phyloP scores from a whole-genome alignment of 2,113 vertebrate genomes.

The Dipodomys spectabilis region DNA sequence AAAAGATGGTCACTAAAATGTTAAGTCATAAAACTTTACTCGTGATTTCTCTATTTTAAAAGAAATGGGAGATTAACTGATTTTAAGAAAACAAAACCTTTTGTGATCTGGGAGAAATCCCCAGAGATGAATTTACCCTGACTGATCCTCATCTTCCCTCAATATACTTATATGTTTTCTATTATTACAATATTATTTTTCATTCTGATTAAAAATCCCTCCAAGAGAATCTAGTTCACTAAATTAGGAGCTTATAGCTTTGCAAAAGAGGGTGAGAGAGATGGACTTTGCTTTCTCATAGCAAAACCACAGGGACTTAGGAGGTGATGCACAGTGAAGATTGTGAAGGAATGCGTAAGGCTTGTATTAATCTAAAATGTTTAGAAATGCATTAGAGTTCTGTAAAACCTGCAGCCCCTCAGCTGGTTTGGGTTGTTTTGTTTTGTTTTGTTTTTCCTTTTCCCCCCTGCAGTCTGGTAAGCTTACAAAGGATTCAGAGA shows the following conservation, averaged over 20 bases:
- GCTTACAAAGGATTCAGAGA: background rate
- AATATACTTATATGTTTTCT: background rate
- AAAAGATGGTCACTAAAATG: background rate
- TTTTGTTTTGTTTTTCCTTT: no score
- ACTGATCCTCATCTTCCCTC: background rate
- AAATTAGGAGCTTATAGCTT: background rate
- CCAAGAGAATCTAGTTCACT: background rate
- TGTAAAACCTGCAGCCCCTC: background rate
- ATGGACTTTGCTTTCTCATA: background rate
- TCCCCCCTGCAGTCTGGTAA: background rate
- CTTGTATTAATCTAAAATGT: constrained; percentile 35
- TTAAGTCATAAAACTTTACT: background rate
- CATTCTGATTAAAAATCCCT: background rate
- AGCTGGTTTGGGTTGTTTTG: no score
- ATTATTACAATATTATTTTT: background rate
- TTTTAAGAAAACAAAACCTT: background rate
- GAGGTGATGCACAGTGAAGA: constrained; percentile 29
- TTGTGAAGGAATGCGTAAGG: background rate
- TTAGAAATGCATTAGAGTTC: constrained; percentile 13
- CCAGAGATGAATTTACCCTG: background rate
- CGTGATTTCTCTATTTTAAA: background rate
- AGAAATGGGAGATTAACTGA: background rate
- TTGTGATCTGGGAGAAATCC: background rate
- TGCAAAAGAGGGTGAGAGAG: background rate
- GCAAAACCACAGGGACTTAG: constrained; percentile 11